phyloP scores from a whole-genome alignment of 2,113 vertebrate species.

The Leiothrix lutea region DNA sequence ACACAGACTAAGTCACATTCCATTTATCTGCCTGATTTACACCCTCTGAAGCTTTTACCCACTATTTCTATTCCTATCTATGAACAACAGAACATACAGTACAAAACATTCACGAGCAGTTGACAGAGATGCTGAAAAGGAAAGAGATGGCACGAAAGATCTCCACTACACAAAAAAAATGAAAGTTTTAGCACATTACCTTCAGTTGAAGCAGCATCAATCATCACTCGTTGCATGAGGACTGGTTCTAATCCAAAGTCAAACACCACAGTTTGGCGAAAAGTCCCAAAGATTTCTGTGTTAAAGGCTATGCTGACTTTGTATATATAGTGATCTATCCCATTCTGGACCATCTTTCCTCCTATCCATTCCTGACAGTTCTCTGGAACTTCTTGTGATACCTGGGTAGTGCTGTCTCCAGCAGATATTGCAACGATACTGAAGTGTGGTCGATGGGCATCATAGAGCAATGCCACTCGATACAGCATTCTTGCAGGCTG shows the following conservation, averaged over 20 bases:
- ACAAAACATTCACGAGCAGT: neutral
- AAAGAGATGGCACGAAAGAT: neutral
- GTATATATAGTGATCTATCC: slow-evolving; percentile 94
- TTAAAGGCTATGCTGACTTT: slow-evolving; percentile 92
- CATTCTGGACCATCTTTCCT: slow-evolving; percentile 84
- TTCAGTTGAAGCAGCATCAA: slow-evolving; percentile 97
- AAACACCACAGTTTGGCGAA: slow-evolving; percentile 97
- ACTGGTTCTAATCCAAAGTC: slow-evolving; percentile 98
- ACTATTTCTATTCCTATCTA: neutral
- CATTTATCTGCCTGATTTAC: neutral
- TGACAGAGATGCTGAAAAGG: neutral
- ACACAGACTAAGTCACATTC: neutral
- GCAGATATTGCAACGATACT: slow-evolving; percentile 91
- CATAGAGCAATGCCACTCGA: slow-evolving; percentile 94
- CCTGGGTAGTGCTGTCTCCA: slow-evolving; percentile 82
- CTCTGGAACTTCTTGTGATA: slow-evolving; percentile 85
- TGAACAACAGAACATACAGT: neutral
- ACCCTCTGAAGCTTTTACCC: neutral
- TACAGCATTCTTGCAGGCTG: slow-evolving; percentile 92
- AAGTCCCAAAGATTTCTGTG: slow-evolving; percentile 98
- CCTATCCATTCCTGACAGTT: slow-evolving; percentile 96
- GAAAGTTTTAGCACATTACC: slow-evolving; percentile 72
- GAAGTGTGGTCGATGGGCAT: slow-evolving; percentile 97
- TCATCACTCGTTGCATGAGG: slow-evolving; percentile 98
- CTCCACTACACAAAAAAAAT: neutral